Conservation (phyloP, 1,140 invertebrate species). For the Solen grandis region DNA sequence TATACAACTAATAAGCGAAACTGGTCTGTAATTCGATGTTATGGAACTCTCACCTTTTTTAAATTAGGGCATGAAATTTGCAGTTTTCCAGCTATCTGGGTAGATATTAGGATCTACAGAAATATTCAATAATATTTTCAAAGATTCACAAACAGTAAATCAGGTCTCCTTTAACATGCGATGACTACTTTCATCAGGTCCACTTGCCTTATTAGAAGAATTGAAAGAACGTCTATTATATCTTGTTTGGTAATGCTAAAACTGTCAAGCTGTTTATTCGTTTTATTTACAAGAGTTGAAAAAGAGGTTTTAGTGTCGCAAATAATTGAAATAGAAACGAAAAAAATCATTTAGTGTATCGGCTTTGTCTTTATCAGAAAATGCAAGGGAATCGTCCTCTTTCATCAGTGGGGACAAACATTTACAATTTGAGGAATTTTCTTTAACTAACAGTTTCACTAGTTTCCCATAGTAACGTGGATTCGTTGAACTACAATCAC, state of each 20-base stretch:
- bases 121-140: constrained; percentile 24
- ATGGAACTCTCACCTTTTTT: constrained; percentile 31
- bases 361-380: constrained; percentile 1
- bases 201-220: constrained; percentile 14
- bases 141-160: not conserved
- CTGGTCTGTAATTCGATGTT: constrained; percentile 30
- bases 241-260: constrained; percentile 11
- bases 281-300: not conserved
- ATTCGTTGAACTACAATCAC: not conserved
- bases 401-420: not conserved
- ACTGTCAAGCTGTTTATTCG: not conserved
- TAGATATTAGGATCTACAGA: not conserved
- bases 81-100: not conserved
- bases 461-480: constrained; percentile 8
- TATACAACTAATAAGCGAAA: constrained; percentile 33
- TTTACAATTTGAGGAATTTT: not conserved
- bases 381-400: constrained; percentile 5
- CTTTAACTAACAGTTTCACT: constrained; percentile 7
- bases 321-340: not conserved
- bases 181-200: constrained; percentile 40
- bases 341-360: not conserved
- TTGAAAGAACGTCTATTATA: not conserved
- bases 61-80: constrained; percentile 28
- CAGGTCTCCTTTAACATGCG: not conserved
- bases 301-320: not conserved